Conservation (phyloP, 2,888 invertebrate species). For the Parascotia fuliginaria region DNA sequence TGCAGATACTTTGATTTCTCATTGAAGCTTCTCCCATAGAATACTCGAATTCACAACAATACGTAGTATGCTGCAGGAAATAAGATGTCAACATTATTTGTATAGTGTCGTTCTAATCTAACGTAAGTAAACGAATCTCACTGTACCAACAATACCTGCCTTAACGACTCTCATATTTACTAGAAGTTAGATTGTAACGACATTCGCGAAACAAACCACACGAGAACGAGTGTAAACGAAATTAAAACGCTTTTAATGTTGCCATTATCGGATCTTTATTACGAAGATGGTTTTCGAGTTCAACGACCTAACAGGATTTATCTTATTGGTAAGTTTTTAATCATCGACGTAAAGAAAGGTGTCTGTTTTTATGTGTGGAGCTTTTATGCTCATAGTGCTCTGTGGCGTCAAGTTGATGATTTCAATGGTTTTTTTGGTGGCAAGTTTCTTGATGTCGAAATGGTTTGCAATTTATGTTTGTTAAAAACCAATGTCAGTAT, state of each 20-base stretch:
- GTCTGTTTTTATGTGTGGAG: too few species aligned
- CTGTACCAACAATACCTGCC: constrained; percentile 66
- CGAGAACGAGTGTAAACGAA: constrained; percentile 58
- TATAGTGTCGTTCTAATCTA: constrained; percentile 72
- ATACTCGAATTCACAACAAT: constrained; percentile 5
- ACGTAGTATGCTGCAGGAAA: constrained; percentile 64
- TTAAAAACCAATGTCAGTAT: too few species aligned
- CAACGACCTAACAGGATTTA: constrained; percentile 55
- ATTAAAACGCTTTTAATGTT: constrained; percentile 55
- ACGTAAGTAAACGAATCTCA: constrained; percentile 62
- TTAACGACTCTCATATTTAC: constrained; percentile 64
- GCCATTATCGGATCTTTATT: constrained; percentile 28
- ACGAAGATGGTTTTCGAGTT: constrained; percentile 63
- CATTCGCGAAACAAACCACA: constrained; percentile 65
- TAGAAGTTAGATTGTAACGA: constrained; percentile 45
- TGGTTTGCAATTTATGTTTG: too few species aligned
- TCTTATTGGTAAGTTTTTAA: constrained; percentile 57
- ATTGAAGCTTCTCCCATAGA: background rate
- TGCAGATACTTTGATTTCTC: background rate
- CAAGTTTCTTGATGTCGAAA: too few species aligned
- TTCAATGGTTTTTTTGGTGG: too few species aligned
- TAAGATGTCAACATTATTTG: constrained; percentile 75
- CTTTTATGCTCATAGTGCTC: too few species aligned
- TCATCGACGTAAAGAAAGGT: background rate
- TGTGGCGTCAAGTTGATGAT: too few species aligned